These are phyloP conservation scores for Salvelinus fontinalis DNA, from an alignment of 2,113 vertebrate genomes.

Conservation along the genomic window DNA sequence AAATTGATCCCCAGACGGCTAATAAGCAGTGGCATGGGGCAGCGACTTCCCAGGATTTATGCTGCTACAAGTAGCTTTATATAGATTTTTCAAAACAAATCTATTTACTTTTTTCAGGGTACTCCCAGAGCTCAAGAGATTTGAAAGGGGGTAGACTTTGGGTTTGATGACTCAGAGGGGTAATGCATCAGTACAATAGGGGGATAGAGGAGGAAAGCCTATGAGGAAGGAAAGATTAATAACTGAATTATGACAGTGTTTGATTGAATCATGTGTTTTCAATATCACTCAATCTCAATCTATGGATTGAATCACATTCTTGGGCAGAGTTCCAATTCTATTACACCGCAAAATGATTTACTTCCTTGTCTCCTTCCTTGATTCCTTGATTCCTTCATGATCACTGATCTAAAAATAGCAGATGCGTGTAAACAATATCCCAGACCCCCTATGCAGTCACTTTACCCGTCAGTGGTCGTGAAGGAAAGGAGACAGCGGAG, in stretches of 20 bases:
- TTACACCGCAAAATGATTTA: neutral
- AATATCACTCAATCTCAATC: slow-evolving; percentile 39
- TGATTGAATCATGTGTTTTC: slow-evolving; percentile 40
- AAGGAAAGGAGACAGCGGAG: slow-evolving; percentile 19
- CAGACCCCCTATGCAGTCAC: slow-evolving; percentile 18
- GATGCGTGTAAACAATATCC: slow-evolving; percentile 14
- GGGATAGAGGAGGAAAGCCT: slow-evolving; percentile 44
- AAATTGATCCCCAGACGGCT: slow-evolving; percentile 65
- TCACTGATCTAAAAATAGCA: neutral
- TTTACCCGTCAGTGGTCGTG: slow-evolving; percentile 1
- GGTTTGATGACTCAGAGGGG: slow-evolving; percentile 16
- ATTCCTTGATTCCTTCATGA: neutral
- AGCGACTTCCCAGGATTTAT: slow-evolving; percentile 64
- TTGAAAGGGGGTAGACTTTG: slow-evolving; percentile 25
- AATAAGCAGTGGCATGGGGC: slow-evolving; percentile 62
- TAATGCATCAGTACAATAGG: slow-evolving; percentile 39
- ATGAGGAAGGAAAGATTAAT: slow-evolving; percentile 23
- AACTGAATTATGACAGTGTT: neutral
- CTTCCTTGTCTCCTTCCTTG: neutral
- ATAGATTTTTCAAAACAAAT: slow-evolving; percentile 48
- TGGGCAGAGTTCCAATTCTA: neutral
- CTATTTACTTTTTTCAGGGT: slow-evolving; percentile 22
- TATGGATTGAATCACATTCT: slow-evolving; percentile 6
- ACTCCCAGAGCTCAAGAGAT: slow-evolving; percentile 34
- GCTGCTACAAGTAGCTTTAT: slow-evolving; percentile 60